Percentiles rank a stretch among this genome's conserved stretches.
phyloP scores from a whole-genome alignment of 2,888 invertebrate genomes.

The Chaetogeoica ovagalla region DNA sequence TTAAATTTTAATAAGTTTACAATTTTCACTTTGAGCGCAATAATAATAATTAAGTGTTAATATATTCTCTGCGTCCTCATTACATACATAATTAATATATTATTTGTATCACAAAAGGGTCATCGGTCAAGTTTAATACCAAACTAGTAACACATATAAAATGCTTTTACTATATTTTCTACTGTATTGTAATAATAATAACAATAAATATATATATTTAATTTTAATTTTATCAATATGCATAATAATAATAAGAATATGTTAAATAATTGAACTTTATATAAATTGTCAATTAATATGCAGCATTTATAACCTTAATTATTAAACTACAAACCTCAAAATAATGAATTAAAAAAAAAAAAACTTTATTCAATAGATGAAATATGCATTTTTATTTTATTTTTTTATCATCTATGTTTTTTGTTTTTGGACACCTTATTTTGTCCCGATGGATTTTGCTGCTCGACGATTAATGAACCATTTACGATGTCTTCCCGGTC shows the following conservation, averaged over 20 bases:
- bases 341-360: not conserved
- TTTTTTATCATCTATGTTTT: slow-evolving; percentile 40
- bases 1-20: not conserved
- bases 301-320: not conserved
- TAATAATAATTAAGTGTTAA: not conserved
- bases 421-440: slow-evolving; percentile 19
- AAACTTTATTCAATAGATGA: not conserved
- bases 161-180: not conserved
- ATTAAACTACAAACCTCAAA: not conserved
- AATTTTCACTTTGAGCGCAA: not conserved
- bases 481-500: slow-evolving; percentile 66
- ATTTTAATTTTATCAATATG: too few species aligned
- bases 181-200: slow-evolving; percentile 1
- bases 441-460: slow-evolving; percentile 26
- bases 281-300: not conserved
- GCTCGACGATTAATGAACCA: slow-evolving; percentile 66
- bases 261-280: not conserved
- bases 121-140: not conserved
- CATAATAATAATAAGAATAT: not conserved
- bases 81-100: not conserved
- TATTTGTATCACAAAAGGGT: not conserved
- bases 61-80: not conserved
- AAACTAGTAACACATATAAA: not conserved
- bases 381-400: not conserved
- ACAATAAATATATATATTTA: too few species aligned